These are phyloP conservation scores for Diloba caeruleocephala DNA, from an alignment of 2,888 invertebrate genomes.

Conservation along the genomic window DNA sequence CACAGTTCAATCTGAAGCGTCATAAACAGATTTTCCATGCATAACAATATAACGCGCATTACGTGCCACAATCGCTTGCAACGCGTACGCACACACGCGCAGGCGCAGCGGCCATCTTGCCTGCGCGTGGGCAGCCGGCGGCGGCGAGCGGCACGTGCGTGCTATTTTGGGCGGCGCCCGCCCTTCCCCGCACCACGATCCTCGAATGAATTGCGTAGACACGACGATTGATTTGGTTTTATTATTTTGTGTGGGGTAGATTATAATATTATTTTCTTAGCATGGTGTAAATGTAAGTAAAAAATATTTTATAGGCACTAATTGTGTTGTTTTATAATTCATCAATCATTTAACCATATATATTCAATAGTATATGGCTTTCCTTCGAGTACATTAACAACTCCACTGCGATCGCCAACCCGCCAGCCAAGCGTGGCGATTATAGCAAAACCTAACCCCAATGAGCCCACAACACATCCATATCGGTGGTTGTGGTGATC, in stretches of 20 bases:
- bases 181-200: slow-evolving; percentile 60
- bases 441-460: no score
- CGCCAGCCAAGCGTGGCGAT: no score
- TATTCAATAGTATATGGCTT: no score
- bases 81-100: slow-evolving; percentile 71
- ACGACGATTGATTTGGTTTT: slow-evolving; percentile 60
- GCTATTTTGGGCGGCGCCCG: slow-evolving; percentile 87
- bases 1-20: slow-evolving; percentile 37
- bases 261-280: slow-evolving; percentile 11
- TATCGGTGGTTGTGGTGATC: no score
- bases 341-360: no score
- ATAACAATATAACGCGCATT: slow-evolving; percentile 55
- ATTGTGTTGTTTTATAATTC: no score
- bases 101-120: slow-evolving; percentile 82
- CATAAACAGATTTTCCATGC: slow-evolving; percentile 56
- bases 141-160: slow-evolving; percentile 85
- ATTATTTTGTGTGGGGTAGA: slow-evolving; percentile 51
- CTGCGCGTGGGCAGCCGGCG: slow-evolving; percentile 85
- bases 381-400: no score
- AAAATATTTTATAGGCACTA: no score
- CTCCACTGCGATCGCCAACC: no score
- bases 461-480: no score
- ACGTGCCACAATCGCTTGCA: slow-evolving; percentile 62
- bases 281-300: slow-evolving; percentile 1
- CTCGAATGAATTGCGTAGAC: slow-evolving; percentile 62